These are phyloP conservation scores for Podilymbus podiceps DNA, from an alignment of 2,113 vertebrate species.

Conservation along the genomic window DNA sequence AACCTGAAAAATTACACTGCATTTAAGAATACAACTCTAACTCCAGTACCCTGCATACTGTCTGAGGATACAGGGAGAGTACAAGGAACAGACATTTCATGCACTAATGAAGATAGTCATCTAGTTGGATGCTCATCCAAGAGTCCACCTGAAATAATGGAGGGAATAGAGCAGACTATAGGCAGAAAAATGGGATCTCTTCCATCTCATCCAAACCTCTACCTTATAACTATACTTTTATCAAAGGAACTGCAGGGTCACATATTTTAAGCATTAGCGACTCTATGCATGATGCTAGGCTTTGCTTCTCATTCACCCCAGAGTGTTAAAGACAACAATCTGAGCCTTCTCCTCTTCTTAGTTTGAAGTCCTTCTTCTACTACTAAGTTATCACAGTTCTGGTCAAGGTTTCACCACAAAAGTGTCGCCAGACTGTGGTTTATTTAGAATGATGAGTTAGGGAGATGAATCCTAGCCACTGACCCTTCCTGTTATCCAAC, in stretches of 20 bases:
- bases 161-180: background rate
- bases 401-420: background rate
- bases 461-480: background rate
- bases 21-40: background rate
- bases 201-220: background rate
- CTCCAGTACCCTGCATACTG: background rate
- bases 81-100: background rate
- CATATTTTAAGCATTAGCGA: background rate
- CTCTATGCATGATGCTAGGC: rapidly evolving
- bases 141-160: background rate
- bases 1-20: background rate
- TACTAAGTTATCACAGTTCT: background rate
- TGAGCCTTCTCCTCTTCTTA: background rate
- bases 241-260: background rate
- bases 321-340: background rate
- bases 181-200: background rate
- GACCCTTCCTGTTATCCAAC: background rate
- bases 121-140: background rate
- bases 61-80: background rate
- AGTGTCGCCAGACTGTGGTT: background rate
- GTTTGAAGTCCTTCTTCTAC: background rate
- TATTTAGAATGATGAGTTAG: background rate
- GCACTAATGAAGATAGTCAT: background rate
- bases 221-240: background rate
- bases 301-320: background rate